A percentile compares a stretch with the other conserved stretches of the same genome.
These are phyloP conservation scores for Nothocercus nigrocapillus DNA, from an alignment of 2,113 vertebrate genomes.

Conservation along the genomic window DNA sequence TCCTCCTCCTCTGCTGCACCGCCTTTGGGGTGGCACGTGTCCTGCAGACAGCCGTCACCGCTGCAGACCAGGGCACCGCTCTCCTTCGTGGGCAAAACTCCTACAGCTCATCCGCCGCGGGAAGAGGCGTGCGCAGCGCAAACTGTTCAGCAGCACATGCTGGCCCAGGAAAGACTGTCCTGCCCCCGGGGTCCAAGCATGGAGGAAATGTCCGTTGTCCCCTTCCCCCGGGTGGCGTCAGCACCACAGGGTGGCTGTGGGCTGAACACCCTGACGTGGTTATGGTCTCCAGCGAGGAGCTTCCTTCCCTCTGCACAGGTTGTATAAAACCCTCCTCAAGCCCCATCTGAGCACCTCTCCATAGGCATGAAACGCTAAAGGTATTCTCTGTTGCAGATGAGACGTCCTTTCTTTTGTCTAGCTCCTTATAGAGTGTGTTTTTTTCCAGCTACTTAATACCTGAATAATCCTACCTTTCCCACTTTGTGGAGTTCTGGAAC, in stretches of 20 bases:
- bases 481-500: background rate
- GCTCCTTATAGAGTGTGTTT: background rate
- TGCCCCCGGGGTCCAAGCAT: background rate
- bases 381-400: background rate
- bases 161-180: background rate
- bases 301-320: background rate
- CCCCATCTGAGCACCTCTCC: fast-evolving
- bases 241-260: too few species aligned
- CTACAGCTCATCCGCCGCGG: fast-evolving
- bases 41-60: background rate
- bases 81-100: background rate
- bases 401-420: background rate
- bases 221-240: background rate
- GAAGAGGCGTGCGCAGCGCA: background rate
- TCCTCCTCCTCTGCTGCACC: background rate
- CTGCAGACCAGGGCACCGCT: background rate
- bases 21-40: background rate
- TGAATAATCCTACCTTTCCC: background rate
- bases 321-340: background rate
- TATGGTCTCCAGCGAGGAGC: background rate
- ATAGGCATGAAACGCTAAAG: background rate
- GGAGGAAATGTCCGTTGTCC: background rate
- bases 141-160: fast-evolving
- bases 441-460: background rate
- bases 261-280: fast-evolving